Conservation (phyloP, 2,888 invertebrate species). For the Agrenia bidenticulata region DNA sequence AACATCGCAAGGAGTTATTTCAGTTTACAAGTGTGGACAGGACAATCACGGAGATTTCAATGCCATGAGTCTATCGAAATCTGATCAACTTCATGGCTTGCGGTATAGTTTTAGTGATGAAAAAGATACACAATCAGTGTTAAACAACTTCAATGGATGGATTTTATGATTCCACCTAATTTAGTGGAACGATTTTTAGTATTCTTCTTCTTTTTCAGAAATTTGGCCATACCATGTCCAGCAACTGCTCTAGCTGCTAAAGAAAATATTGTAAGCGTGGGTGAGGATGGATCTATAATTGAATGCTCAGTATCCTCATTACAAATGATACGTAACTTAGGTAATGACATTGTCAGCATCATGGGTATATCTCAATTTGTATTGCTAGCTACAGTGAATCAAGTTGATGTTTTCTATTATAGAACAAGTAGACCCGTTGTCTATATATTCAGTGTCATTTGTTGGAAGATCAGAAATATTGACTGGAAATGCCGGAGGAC, state of each 20-base stretch:
- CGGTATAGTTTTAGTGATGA: too few species aligned
- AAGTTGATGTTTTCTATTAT: too few species aligned
- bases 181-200: too few species aligned
- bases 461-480: constrained; percentile 38
- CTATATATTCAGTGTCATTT: constrained; percentile 36
- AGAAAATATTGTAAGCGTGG: constrained; percentile 41
- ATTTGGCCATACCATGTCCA: constrained; percentile 13
- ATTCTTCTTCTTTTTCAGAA: too few species aligned
- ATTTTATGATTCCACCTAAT: too few species aligned
- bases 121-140: too few species aligned
- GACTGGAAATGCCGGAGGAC: constrained; percentile 50
- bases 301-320: constrained; percentile 26
- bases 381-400: too few species aligned
- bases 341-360: too few species aligned
- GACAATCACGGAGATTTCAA: constrained; percentile 17
- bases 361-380: too few species aligned
- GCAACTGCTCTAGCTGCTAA: constrained; percentile 40
- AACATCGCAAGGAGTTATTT: constrained; percentile 21
- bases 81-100: background rate
- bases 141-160: too few species aligned
- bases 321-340: background rate
- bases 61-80: background rate
- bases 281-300: constrained; percentile 50
- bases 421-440: constrained; percentile 47
- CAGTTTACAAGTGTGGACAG: constrained; percentile 17